A percentile compares a stretch with the other conserved stretches of the same genome.
Conservation (phyloP, 2,888 invertebrate species). For the Dicranocentrus wangi region DNA sequence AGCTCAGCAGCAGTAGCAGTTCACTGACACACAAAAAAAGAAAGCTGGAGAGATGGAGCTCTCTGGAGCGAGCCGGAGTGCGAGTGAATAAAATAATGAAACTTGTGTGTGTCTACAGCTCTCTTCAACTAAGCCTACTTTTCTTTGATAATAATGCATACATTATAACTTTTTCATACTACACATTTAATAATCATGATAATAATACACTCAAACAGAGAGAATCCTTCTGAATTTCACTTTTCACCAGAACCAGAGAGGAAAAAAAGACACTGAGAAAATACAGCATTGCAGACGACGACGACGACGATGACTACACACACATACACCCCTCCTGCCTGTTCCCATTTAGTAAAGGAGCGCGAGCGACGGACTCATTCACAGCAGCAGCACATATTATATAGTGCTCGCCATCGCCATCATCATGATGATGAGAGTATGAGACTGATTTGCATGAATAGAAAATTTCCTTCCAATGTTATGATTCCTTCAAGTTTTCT, state of each 20-base stretch:
- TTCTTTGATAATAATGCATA: slow-evolving; percentile 56
- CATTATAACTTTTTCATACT: slow-evolving; percentile 61
- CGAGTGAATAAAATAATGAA: slow-evolving; percentile 49
- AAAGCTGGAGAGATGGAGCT: background rate
- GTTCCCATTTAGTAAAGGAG: too few species aligned
- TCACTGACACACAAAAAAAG: slow-evolving; percentile 48
- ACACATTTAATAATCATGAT: slow-evolving; percentile 62
- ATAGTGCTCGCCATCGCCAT: slow-evolving; percentile 17
- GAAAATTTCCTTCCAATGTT: slow-evolving; percentile 60
- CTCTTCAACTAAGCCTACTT: slow-evolving; percentile 34
- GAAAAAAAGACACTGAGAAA: slow-evolving; percentile 2
- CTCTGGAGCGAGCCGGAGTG: slow-evolving; percentile 14
- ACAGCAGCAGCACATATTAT: too few species aligned
- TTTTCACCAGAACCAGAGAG: background rate
- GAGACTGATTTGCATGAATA: slow-evolving; percentile 64
- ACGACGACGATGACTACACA: slow-evolving; percentile 17
- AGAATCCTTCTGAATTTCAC: slow-evolving; percentile 1
- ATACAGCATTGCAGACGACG: too few species aligned
- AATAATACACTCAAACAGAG: slow-evolving; percentile 40
- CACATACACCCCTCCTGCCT: background rate
- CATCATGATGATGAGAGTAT: slow-evolving; percentile 48
- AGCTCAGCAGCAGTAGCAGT: too few species aligned
- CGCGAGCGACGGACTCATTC: too few species aligned
- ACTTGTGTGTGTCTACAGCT: slow-evolving; percentile 25
- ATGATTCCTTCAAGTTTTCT: slow-evolving; percentile 55